These are phyloP conservation scores for Sinocyclocheilus grahami DNA, from an alignment of 2,113 vertebrate species.

Conservation along the genomic window DNA sequence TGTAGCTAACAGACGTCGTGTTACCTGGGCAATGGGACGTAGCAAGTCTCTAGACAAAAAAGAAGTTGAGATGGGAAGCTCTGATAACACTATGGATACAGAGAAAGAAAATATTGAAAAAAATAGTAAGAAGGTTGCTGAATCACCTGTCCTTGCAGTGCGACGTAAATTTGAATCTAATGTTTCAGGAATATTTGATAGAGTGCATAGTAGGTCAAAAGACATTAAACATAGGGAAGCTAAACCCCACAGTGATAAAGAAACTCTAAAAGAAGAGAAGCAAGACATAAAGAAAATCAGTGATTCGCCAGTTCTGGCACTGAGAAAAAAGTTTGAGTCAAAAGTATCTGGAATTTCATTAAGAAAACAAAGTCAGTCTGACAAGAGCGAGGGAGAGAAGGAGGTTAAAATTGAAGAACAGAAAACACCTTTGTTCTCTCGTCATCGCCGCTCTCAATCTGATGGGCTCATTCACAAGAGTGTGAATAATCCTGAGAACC, in stretches of 20 bases:
- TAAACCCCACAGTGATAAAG: constrained; percentile 55
- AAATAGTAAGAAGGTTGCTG: constrained; percentile 61
- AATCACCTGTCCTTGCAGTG: constrained; percentile 82
- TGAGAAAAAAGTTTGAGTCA: constrained; percentile 84
- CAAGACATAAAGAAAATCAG: constrained; percentile 63
- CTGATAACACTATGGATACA: constrained; percentile 45
- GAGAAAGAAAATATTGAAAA: constrained; percentile 23
- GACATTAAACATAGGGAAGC: constrained; percentile 74
- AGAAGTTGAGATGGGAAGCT: constrained; percentile 41
- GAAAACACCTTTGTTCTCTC: constrained; percentile 77
- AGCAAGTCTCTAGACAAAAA: constrained; percentile 77
- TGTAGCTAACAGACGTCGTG: constrained; percentile 65
- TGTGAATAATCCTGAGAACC: constrained; percentile 82
- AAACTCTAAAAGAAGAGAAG: constrained; percentile 53
- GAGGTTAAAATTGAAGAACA: constrained; percentile 65
- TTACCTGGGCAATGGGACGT: constrained; percentile 79
- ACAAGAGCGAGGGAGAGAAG: constrained; percentile 71
- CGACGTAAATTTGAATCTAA: constrained; percentile 86
- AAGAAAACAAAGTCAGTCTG: constrained; percentile 82
- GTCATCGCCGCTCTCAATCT: constrained; percentile 84
- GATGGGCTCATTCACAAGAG: constrained; percentile 84
- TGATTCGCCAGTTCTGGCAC: constrained; percentile 81
- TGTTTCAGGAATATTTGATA: constrained; percentile 82
- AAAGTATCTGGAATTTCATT: constrained; percentile 82
- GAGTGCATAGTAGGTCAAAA: constrained; percentile 80